These are phyloP conservation scores for Andrena trimmerana DNA, from an alignment of 2,888 invertebrate genomes.

Conservation along the genomic window DNA sequence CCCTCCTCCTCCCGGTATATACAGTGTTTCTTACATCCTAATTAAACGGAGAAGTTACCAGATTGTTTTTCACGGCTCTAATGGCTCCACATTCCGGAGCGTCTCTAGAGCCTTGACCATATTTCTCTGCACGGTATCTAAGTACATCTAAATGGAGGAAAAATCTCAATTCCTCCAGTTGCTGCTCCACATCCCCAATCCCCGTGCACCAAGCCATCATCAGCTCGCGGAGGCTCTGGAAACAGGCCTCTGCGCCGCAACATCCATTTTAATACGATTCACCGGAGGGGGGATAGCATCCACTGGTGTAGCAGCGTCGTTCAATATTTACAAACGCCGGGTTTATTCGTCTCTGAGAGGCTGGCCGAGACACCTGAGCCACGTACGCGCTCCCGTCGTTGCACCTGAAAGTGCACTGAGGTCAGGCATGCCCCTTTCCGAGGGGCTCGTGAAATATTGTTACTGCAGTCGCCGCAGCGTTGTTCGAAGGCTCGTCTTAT, in stretches of 20 bases:
- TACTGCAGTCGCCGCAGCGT: slow-evolving; percentile 68
- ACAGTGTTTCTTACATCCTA: no score
- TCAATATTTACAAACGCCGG: slow-evolving; percentile 53
- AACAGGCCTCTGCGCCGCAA: neutral
- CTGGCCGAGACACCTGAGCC: slow-evolving; percentile 52
- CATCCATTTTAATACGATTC: slow-evolving; percentile 15
- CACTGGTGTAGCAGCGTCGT: slow-evolving; percentile 21
- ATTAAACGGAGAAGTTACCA: no score
- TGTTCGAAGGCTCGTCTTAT: slow-evolving; percentile 42
- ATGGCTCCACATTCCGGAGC: no score
- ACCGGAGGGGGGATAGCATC: neutral
- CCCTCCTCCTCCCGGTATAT: no score
- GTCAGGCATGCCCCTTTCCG: slow-evolving; percentile 55
- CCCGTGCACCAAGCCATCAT: no score
- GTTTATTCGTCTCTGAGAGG: slow-evolving; percentile 3
- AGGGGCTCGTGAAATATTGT: slow-evolving; percentile 70
- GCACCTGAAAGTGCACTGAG: slow-evolving; percentile 53
- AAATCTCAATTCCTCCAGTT: no score
- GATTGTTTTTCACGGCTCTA: no score
- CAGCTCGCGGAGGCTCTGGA: neutral
- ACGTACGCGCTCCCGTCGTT: slow-evolving; percentile 36
- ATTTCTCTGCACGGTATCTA: no score
- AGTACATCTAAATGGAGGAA: no score
- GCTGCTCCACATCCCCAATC: no score
- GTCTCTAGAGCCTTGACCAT: no score